Conservation (phyloP, 2,888 invertebrate species). For the Folsomia manolachei region DNA sequence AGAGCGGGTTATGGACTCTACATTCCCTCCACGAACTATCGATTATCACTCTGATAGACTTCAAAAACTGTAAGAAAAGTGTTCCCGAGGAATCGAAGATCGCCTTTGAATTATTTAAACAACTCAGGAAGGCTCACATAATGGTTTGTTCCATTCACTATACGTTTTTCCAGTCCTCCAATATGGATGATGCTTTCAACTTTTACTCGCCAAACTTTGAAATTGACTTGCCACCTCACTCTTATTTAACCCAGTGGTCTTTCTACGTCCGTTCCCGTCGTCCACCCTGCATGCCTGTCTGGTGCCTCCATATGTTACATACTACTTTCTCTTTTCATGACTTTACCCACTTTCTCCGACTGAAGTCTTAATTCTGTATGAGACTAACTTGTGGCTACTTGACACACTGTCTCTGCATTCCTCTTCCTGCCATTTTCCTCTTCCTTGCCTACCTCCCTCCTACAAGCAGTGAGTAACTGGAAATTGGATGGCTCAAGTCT, state of each 20-base stretch:
- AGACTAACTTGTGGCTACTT: too few species aligned
- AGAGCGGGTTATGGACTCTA: slow-evolving; percentile 46
- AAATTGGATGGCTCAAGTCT: not conserved
- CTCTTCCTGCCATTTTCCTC: not conserved
- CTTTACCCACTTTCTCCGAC: not conserved
- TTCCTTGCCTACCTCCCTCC: not conserved
- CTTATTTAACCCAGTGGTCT: not conserved
- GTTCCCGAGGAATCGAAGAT: slow-evolving; percentile 49
- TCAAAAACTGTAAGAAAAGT: slow-evolving; percentile 49
- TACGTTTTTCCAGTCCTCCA: slow-evolving; percentile 14
- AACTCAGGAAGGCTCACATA: slow-evolving; percentile 47
- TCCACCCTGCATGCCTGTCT: not conserved
- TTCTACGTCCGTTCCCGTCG: not conserved
- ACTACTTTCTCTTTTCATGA: not conserved
- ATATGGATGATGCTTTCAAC: slow-evolving; percentile 23
- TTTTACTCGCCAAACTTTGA: slow-evolving; percentile 17
- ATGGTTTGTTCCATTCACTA: slow-evolving; percentile 35
- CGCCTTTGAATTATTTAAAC: slow-evolving; percentile 51
- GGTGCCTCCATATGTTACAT: too few species aligned
- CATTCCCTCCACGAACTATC: slow-evolving; percentile 51
- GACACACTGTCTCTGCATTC: too few species aligned
- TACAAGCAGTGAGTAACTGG: too few species aligned
- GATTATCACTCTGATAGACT: slow-evolving; percentile 51
- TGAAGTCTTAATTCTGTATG: too few species aligned
- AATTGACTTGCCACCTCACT: slow-evolving; percentile 13